These are phyloP conservation scores for Sebastolobus altivelis DNA, from an alignment of 2,797 vertebrate genomes.

Conservation along the genomic window DNA sequence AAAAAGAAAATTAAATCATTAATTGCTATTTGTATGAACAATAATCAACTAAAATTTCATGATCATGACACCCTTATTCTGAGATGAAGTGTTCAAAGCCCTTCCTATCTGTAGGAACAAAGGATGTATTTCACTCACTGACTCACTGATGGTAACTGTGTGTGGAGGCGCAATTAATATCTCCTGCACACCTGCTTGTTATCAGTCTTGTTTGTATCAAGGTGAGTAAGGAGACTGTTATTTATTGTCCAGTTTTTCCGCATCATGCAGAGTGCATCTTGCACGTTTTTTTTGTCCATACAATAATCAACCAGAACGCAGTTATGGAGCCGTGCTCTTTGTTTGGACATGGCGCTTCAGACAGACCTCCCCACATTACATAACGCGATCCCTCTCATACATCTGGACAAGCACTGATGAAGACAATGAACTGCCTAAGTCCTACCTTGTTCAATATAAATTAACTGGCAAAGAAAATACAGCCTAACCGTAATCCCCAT, in stretches of 20 bases:
- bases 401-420: conserved; percentile 8
- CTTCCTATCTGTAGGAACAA: neutral
- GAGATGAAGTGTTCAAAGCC: neutral
- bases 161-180: neutral
- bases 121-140: neutral
- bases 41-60: neutral
- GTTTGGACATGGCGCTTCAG: neutral
- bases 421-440: neutral
- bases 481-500: conserved; percentile 5
- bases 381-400: neutral
- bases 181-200: neutral
- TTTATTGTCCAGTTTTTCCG: neutral
- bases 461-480: conserved; percentile 1
- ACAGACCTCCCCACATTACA: neutral
- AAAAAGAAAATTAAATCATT: neutral
- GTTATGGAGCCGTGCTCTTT: neutral
- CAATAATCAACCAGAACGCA: neutral
- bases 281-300: neutral
- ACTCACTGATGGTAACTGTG: neutral
- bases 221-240: neutral
- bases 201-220: neutral
- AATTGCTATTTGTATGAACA: neutral
- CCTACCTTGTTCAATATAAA: conserved; percentile 23
- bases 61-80: neutral
- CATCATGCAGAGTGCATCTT: neutral